phyloP scores from a whole-genome alignment of 2,797 vertebrate species.

The Gorsachius magnificus region DNA sequence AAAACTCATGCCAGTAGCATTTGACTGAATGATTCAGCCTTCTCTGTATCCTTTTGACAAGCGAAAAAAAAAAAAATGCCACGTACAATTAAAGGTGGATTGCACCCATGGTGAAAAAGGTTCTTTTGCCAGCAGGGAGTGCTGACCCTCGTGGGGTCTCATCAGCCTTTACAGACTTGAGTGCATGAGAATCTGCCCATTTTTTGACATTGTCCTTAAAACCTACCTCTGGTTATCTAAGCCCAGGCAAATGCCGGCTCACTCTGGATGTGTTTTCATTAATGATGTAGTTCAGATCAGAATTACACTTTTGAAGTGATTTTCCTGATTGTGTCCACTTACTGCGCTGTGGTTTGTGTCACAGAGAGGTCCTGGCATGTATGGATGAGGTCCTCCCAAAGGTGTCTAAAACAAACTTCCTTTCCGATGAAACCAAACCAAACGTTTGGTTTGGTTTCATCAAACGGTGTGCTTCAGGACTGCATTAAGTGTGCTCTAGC shows the following conservation, averaged over 20 bases:
- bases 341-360: neutral
- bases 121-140: neutral
- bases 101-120: neutral
- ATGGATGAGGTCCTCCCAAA: neutral
- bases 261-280: neutral
- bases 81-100: neutral
- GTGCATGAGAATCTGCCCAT: neutral
- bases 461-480: neutral
- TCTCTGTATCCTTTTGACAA: neutral
- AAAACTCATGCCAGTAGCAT: neutral
- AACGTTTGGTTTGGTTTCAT: neutral
- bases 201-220: neutral
- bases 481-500: neutral
- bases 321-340: neutral
- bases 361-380: neutral
- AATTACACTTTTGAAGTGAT: neutral
- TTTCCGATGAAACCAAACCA: neutral
- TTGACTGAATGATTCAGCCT: neutral
- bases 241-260: neutral
- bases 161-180: neutral
- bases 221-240: neutral
- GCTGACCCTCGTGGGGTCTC: neutral
- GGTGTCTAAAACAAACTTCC: neutral
- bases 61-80: neutral
- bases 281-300: neutral